Percentiles rank a stretch among this genome's conserved stretches.
These are phyloP conservation scores for Acleris laterana DNA, from an alignment of 2,888 invertebrate genomes.

Conservation along the genomic window DNA sequence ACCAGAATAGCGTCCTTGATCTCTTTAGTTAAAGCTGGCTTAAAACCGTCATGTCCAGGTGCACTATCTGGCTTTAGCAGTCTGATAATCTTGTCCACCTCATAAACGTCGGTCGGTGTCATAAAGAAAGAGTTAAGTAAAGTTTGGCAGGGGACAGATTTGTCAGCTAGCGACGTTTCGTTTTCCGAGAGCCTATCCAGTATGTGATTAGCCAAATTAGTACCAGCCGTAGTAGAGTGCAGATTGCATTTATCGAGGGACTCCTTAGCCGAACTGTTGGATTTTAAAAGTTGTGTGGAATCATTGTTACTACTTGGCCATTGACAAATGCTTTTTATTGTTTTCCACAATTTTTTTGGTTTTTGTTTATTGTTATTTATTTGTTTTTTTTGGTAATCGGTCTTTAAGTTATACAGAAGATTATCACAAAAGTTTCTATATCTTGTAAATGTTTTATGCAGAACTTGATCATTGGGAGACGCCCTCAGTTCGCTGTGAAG, in stretches of 20 bases:
- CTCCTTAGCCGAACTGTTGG: not conserved
- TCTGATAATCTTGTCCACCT: not conserved
- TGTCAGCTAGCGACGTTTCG: not conserved
- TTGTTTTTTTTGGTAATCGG: conserved; percentile 2
- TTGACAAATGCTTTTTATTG: conserved; percentile 1
- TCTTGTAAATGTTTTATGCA: not conserved
- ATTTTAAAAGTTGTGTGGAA: not conserved
- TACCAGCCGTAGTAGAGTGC: not conserved
- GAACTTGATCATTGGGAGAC: not conserved
- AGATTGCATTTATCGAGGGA: not conserved
- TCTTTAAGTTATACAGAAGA: not conserved
- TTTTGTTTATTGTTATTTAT: not conserved
- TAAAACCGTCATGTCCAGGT: conserved; percentile 1
- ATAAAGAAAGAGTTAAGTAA: not conserved
- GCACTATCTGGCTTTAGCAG: not conserved
- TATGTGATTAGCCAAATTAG: not conserved
- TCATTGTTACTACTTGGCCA: not conserved
- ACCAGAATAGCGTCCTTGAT: not conserved
- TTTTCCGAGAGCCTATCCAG: not conserved
- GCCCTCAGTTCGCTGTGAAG: not conserved
- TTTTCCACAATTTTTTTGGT: conserved; percentile 4
- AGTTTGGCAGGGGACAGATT: not conserved
- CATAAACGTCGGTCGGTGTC: not conserved
- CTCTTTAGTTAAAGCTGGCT: not conserved
- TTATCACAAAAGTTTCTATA: conserved; percentile 6